Evolutionary conservation across 1,140 invertebrate species (phyloP).

Genomic region (Aphelenchoides fujianensis): DNA sequence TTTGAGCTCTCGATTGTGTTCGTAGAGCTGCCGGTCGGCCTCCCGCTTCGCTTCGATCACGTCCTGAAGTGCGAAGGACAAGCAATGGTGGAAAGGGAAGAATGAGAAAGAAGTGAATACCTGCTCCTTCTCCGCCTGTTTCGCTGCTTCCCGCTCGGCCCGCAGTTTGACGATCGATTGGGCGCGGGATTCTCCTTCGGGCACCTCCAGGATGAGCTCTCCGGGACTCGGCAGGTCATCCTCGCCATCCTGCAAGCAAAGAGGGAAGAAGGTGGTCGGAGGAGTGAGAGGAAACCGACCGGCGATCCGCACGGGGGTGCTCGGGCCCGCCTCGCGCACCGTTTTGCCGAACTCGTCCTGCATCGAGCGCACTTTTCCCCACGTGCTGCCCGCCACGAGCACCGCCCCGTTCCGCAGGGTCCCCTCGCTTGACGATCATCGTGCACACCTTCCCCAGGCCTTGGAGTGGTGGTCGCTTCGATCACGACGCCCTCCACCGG

Average conservation of each 20-base stretch:
- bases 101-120: slow-evolving; percentile 50
- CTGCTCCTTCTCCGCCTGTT: slow-evolving; percentile 72
- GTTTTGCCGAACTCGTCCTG: slow-evolving; percentile 74
- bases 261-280: slow-evolving; percentile 23
- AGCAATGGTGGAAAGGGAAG: too few species aligned
- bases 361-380: slow-evolving; percentile 71
- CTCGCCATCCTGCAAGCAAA: slow-evolving; percentile 72
- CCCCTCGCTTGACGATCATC: slow-evolving; percentile 80
- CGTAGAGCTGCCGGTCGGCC: slow-evolving; percentile 68
- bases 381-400: slow-evolving; percentile 75
- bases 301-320: slow-evolving; percentile 79
- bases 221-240: slow-evolving; percentile 78
- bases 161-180: slow-evolving; percentile 72
- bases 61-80: slow-evolving; percentile 29
- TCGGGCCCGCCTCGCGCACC: slow-evolving; percentile 72
- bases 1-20: slow-evolving; percentile 29
- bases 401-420: slow-evolving; percentile 77
- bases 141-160: slow-evolving; percentile 66
- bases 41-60: slow-evolving; percentile 71
- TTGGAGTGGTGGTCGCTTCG: slow-evolving; percentile 71
- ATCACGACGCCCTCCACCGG: slow-evolving; percentile 83
- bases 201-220: slow-evolving; percentile 78
- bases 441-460: slow-evolving; percentile 77
- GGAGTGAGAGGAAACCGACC: slow-evolving; percentile 54
- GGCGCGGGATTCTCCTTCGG: slow-evolving; percentile 72